Evolutionary conservation across 2,113 vertebrate species (phyloP).

Genomic region (Cathartes aura): DNA sequence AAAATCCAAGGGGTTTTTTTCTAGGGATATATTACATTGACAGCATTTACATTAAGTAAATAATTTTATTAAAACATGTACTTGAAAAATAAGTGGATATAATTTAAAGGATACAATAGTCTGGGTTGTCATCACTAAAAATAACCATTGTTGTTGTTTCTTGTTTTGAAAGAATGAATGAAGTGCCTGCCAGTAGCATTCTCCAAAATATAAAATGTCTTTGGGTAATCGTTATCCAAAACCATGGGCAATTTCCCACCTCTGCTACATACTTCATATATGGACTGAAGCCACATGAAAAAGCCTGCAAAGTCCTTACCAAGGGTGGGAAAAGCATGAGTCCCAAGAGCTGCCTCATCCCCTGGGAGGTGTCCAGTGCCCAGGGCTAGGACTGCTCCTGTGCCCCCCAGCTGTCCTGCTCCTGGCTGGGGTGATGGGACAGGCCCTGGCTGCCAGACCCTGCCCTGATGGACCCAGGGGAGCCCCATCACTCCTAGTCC

Average conservation of each 20-base stretch:
- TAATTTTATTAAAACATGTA: not conserved
- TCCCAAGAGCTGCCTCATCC: not conserved
- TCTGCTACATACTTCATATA: not conserved
- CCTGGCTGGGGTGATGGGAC: not conserved
- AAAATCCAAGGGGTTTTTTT: not conserved
- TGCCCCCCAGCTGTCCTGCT: not conserved
- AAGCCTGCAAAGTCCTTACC: not conserved
- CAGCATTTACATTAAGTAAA: not conserved
- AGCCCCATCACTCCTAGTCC: not conserved
- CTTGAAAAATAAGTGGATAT: not conserved
- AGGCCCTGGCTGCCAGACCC: not conserved
- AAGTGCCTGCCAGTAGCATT: not conserved
- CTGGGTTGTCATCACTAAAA: not conserved
- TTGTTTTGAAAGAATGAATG: not conserved
- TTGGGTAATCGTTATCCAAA: not conserved
- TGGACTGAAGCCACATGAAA: not conserved
- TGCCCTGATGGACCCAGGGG: too few species aligned
- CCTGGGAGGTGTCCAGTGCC: not conserved
- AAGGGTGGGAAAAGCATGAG: not conserved
- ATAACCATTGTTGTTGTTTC: not conserved
- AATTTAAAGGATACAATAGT: not conserved
- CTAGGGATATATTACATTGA: not conserved
- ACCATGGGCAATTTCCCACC: not conserved
- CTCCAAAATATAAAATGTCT: not conserved
- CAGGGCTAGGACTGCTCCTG: not conserved